Conservation (phyloP, 2,888 invertebrate species). For the Cactoblastis cactorum region DNA sequence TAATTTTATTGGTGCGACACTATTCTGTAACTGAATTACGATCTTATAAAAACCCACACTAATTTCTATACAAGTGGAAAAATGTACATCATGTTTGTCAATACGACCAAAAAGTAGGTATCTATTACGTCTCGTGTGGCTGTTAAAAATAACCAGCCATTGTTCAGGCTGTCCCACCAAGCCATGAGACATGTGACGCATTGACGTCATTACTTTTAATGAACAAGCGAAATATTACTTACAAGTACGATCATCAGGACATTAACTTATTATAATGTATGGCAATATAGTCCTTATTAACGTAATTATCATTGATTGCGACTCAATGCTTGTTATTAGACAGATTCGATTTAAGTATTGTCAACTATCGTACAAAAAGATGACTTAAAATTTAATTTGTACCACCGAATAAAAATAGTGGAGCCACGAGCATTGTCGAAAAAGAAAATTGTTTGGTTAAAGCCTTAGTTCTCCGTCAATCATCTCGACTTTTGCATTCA, state of each 20-base stretch:
- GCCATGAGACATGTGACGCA: slow-evolving; percentile 31
- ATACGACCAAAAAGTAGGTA: neutral
- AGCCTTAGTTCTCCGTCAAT: neutral
- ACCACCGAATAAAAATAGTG: too few relatives aligned
- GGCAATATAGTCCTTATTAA: too few relatives aligned
- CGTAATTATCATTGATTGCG: too few relatives aligned
- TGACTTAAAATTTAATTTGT: too few relatives aligned
- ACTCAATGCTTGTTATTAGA: too few relatives aligned
- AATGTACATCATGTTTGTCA: neutral
- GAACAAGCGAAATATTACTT: slow-evolving; percentile 18
- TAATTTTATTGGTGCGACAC: too few relatives aligned
- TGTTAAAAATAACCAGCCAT: slow-evolving; percentile 21
- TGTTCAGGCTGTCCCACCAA: slow-evolving; percentile 19
- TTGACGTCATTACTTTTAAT: slow-evolving; percentile 43
- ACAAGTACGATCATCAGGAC: neutral
- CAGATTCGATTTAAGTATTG: too few relatives aligned
- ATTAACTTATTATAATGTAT: too few relatives aligned
- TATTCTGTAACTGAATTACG: too few relatives aligned
- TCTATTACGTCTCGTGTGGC: neutral
- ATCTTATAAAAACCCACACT: too few relatives aligned
- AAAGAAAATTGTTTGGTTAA: slow-evolving; percentile 1
- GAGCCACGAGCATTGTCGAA: neutral
- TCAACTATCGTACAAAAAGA: too few relatives aligned
- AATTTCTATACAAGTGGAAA: too few relatives aligned
- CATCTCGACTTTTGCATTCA: slow-evolving; percentile 4